A percentile compares a stretch with the other conserved stretches of the same genome.
Conservation (phyloP, 1,140 invertebrate species). For the Grapholita molesta region DNA sequence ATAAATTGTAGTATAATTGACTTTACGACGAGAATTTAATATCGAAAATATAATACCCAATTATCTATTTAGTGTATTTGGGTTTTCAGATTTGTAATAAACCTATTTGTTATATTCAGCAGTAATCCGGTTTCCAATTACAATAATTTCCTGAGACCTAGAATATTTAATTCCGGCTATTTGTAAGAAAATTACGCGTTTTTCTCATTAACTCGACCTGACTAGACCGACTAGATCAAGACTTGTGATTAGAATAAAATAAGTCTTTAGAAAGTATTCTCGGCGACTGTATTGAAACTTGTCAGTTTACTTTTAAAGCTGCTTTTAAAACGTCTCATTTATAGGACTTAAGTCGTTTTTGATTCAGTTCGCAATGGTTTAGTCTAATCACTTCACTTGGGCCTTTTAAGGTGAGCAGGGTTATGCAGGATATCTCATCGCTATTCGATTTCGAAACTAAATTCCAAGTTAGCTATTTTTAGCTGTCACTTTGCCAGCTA, state of each 20-base stretch:
- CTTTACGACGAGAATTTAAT: no score
- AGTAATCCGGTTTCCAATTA: background rate
- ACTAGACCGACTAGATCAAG: constrained; percentile 1
- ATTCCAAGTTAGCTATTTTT: background rate
- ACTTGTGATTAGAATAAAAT: background rate
- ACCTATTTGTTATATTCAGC: background rate
- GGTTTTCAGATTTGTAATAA: background rate
- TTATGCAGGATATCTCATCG: constrained; percentile 27
- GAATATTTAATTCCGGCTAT: background rate
- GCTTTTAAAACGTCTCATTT: background rate
- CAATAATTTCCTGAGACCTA: background rate
- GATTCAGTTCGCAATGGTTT: background rate
- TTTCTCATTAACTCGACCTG: background rate
- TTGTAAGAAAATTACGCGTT: constrained; percentile 9
- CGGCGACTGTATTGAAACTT: background rate
- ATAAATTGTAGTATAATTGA: background rate
- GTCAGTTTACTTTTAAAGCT: background rate
- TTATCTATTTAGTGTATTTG: no score
- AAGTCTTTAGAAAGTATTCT: background rate
- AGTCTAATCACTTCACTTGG: constrained; percentile 28
- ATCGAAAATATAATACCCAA: no score
- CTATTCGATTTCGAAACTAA: background rate
- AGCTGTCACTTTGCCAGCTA: background rate
- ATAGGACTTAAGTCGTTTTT: background rate
- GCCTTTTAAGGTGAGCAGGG: constrained; percentile 31